Evolutionary conservation across 2,797 vertebrate genomes (phyloP).

Genomic region (Moxostoma hubbsi): DNA sequence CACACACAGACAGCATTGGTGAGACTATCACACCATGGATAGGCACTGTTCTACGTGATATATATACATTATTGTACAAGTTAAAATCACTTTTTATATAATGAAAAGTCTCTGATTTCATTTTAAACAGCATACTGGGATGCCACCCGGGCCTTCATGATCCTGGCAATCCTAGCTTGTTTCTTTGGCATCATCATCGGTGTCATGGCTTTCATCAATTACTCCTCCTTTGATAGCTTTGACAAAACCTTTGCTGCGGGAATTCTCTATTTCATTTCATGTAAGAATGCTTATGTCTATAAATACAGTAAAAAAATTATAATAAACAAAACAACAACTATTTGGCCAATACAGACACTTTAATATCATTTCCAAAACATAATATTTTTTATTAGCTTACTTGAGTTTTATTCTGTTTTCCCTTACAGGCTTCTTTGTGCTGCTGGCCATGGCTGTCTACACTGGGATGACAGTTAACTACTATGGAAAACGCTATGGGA

Average conservation of each 20-base stretch:
- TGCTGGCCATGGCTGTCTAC: slow-evolving; percentile 86
- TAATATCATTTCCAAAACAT: too few relatives aligned
- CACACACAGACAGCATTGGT: slow-evolving; percentile 75
- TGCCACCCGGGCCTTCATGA: slow-evolving; percentile 84
- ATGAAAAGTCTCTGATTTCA: background rate
- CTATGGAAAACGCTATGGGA: slow-evolving; percentile 82
- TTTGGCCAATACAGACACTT: too few relatives aligned
- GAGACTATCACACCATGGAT: slow-evolving; percentile 8
- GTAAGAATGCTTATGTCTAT: slow-evolving; percentile 64
- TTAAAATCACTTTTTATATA: background rate
- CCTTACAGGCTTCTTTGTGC: slow-evolving; percentile 79
- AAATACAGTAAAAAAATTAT: background rate
- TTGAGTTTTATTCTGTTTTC: too few relatives aligned
- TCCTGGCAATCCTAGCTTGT: slow-evolving; percentile 81
- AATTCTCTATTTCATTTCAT: slow-evolving; percentile 85
- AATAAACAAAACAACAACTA: too few relatives aligned
- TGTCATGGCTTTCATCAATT: slow-evolving; percentile 84
- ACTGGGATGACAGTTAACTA: slow-evolving; percentile 84
- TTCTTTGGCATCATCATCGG: slow-evolving; percentile 83
- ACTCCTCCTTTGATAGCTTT: slow-evolving; percentile 80
- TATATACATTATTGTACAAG: background rate
- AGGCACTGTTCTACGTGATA: background rate
- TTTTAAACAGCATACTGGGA: slow-evolving; percentile 80
- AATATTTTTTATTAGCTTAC: too few relatives aligned
- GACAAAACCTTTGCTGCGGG: slow-evolving; percentile 85